phyloP scores from a whole-genome alignment of 2,113 vertebrate species.

The Actenoides lindsayi region DNA sequence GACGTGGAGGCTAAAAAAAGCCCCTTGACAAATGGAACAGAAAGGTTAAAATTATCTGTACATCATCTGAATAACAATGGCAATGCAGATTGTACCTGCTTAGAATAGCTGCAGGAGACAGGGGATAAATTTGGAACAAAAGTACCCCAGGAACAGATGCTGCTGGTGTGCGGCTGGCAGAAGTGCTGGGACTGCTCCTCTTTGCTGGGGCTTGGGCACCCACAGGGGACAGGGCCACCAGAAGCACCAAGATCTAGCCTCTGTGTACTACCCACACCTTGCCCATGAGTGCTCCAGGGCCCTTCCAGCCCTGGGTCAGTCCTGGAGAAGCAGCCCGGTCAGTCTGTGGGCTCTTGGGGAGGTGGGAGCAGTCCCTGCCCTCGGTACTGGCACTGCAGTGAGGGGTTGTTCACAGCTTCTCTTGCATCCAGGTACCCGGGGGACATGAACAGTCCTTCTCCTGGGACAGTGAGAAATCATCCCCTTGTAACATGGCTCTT shows the following conservation, averaged over 20 bases:
- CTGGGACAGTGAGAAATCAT: background rate
- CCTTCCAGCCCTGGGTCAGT: background rate
- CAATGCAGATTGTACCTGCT: constrained; percentile 59
- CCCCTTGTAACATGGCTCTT: fast-evolving
- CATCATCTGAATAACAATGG: constrained; percentile 72
- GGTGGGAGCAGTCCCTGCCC: background rate
- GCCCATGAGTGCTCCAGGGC: background rate
- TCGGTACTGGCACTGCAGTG: fast-evolving
- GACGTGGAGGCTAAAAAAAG: constrained; percentile 43
- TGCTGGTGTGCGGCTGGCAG: background rate
- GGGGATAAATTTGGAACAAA: constrained; percentile 61
- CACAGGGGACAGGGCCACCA: fast-evolving
- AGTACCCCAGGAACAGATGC: constrained; percentile 24
- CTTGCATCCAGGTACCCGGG: background rate
- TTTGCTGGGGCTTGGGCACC: fast-evolving
- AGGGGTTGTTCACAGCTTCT: fast-evolving
- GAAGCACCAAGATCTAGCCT: background rate
- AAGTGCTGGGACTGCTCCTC: background rate
- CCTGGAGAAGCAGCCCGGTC: background rate
- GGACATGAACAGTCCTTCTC: background rate
- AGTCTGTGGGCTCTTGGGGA: fast-evolving
- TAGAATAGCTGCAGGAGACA: constrained; percentile 59
- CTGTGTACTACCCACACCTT: background rate
- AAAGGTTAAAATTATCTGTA: constrained; percentile 68
- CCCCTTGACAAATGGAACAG: constrained; percentile 64